Percentiles rank a stretch among this genome's conserved stretches.
Conservation (phyloP, 1,140 invertebrate genomes). For the Dendroctonus valens region DNA sequence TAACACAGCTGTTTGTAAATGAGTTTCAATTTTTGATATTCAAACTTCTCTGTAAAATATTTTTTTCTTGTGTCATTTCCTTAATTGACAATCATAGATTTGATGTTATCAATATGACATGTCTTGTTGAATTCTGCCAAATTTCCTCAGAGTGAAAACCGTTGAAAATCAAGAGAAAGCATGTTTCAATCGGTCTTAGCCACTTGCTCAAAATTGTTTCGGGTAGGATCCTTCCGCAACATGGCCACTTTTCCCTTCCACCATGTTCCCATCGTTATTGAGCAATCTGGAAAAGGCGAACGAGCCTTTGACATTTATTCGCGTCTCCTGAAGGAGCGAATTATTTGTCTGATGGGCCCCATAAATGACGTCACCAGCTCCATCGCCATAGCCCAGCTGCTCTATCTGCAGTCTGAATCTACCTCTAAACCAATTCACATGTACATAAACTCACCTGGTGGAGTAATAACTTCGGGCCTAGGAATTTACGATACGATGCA, state of each 20-base stretch:
- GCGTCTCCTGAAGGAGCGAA: constrained; percentile 75
- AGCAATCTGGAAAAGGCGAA: constrained; percentile 77
- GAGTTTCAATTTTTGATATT: too few relatives aligned
- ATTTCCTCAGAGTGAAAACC: too few relatives aligned
- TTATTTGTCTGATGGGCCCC: constrained; percentile 78
- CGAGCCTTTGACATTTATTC: constrained; percentile 84
- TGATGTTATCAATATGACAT: too few relatives aligned
- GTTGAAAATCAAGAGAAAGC: constrained; percentile 7
- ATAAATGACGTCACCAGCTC: constrained; percentile 75
- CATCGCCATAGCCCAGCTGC: constrained; percentile 74
- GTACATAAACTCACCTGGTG: constrained; percentile 69
- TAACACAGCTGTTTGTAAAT: too few relatives aligned
- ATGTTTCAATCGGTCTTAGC: constrained; percentile 7
- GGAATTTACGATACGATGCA: constrained; percentile 84
- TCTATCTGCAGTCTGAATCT: constrained; percentile 78
- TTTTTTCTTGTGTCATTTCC: too few relatives aligned
- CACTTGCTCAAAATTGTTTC: not conserved
- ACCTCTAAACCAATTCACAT: constrained; percentile 73
- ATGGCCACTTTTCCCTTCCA: constrained; percentile 36
- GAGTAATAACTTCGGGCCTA: constrained; percentile 70
- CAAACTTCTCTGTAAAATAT: too few relatives aligned
- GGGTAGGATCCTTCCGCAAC: not conserved
- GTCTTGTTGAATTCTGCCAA: too few relatives aligned
- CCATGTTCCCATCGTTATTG: constrained; percentile 73
- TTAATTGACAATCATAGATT: too few relatives aligned